These are phyloP conservation scores for Sus scrofa DNA, from an alignment of 2,113 vertebrate genomes.

Conservation along the genomic window T2T-Sscrofa CM000819.6:47230501-47231000, in stretches of 20 bases:
- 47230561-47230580: no score
- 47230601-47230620: no score
- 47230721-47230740: background rate
- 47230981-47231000: background rate
- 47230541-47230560: no score
- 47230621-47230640: background rate
- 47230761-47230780: background rate
- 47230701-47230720: background rate
- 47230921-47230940: background rate
- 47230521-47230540: no score
- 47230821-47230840: background rate
- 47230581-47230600: no score
- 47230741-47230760: background rate
- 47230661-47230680: background rate
- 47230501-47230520: no score
- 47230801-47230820: background rate
- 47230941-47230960: background rate
- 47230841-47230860: background rate
- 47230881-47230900: background rate
- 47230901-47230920: background rate
- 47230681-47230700: background rate
- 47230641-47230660: background rate
- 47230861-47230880: background rate
- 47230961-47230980: background rate
- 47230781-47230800: background rate